Evolutionary conservation across 2,888 invertebrate genomes (phyloP), one percentile per base, ranked within the genome.

Genomic region (Mantis religiosa): DNA sequence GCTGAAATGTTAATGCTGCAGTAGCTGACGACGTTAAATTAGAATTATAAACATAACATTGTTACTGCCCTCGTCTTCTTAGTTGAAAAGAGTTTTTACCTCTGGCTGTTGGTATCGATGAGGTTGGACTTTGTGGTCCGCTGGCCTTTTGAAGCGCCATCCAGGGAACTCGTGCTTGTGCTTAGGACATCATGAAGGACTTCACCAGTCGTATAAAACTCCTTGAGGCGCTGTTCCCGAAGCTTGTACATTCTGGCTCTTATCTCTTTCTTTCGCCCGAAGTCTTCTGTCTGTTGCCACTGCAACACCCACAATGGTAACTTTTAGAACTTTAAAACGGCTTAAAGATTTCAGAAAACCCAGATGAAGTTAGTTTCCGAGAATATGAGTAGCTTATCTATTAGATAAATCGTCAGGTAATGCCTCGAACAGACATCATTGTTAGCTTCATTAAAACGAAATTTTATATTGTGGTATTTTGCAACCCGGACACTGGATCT

Each of bases 271-370:
- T 97, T 97, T 91, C 96, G 95, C 88, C 96, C 96, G 93, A 97
- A 97, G 93, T 98, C 97, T 92, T 97, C 97, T 85, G 97, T 96
- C 93, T 97, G 96, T 93, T 97, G 96, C 97, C 97, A 97, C 97
- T 97, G 94, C 54, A 71, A 71, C 54, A 71, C 12, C 54, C 15
- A 71, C 54, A 71, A 71, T 25, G 25, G 54, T 41, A 41, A 41
- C 41, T 41, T 41, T 41, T 41, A 41, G 41, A 41, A 41, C 12
- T 41, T 12, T 41, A 41, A 12, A 41, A 41, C 41, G 6, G 41
- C 9, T 41, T 41, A 12, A 41, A 41, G 9, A 41, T 41, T 41
- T 41, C 41, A 41, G 41, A 41, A 83, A 83, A 14, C 20, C 28
- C 1, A 82, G 12, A 0, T 82, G 82, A 1, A 9, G n/a, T 82